Percentiles rank a stretch among this genome's conserved stretches.
Evolutionary conservation across 1,140 invertebrate species (phyloP).

Genomic region (Arctopsyche grandis): DNA sequence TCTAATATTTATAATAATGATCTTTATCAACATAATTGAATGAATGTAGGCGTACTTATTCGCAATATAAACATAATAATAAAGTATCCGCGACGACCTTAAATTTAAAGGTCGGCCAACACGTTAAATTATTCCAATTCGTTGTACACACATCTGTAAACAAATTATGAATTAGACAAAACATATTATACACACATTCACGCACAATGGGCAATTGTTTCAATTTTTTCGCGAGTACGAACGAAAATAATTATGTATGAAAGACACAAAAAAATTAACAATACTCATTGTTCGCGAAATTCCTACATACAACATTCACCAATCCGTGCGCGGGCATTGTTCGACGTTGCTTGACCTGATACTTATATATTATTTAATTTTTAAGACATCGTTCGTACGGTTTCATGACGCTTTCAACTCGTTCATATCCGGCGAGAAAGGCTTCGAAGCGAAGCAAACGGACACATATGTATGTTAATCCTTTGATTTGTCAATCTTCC

Average conservation of each 20-base stretch:
- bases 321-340: too few species aligned
- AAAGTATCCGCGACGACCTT: not conserved
- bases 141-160: not conserved
- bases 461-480: too few species aligned
- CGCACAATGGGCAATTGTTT: slow-evolving; percentile 14
- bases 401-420: not conserved
- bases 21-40: too few species aligned
- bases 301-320: too few species aligned
- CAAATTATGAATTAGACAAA: slow-evolving; percentile 22
- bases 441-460: not conserved
- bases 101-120: not conserved
- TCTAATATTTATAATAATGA: too few species aligned
- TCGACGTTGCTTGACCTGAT: too few species aligned
- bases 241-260: not conserved
- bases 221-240: not conserved
- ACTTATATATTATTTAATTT: too few species aligned
- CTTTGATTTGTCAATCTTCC: too few species aligned
- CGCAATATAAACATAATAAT: too few species aligned
- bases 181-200: not conserved
- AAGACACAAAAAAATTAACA: slow-evolving; percentile 1
- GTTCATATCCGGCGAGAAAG: not conserved
- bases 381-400: not conserved
- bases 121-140: slow-evolving; percentile 4
- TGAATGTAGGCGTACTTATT: too few species aligned
- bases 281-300: slow-evolving; percentile 5